Base-by-base conservation (phyloP, 2,888 invertebrate species). In the Crepidodera aurea region DNA sequence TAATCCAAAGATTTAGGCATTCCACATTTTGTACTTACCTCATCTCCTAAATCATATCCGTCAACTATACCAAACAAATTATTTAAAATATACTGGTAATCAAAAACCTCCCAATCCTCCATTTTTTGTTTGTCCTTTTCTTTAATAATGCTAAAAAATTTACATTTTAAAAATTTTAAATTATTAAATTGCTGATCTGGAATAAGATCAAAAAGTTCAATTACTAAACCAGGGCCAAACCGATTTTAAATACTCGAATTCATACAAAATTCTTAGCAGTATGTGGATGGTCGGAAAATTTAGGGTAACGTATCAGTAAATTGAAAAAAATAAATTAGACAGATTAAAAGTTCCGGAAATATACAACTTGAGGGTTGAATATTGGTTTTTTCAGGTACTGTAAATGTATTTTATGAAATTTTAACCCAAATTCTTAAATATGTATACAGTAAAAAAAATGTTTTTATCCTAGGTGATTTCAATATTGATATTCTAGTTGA, bases 1-100 rank as follows among this genome's bases (percentile, higher is more conserved):
- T n/a, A n/a, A n/a, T n/a, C n/a, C n/a, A n/a, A n/a, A n/a, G n/a
- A n/a, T n/a, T n/a, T n/a, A n/a, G n/a, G n/a, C n/a, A n/a, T n/a
- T n/a, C n/a, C n/a, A n/a, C n/a, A n/a, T n/a, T n/a, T n/a, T n/a
- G 8, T 51, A 61, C 85, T 84, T 64, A 83, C 83, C 75, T 87
- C 86, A 75, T 88, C 88, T 6, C 84, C 80, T 2, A 87, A 75
- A 72, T 88, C 87, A 72, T 84, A 84, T 8, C 80, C 72, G 54
- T 81, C 79, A 10, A 82, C 77, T 50, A 88, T 83, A 69, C 82
- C 77, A 56, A 87, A 81, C 25, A 88, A 75, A 69, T 87, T 86
- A 64, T 82, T 77, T 8, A 86, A 74, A 57, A 87, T 82, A 69
- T 85, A 86, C 63, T 84, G 82, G 48, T 81, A 78, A 39, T 76